Conservation (phyloP, 2,888 invertebrate species). For the Nineta flava region DNA sequence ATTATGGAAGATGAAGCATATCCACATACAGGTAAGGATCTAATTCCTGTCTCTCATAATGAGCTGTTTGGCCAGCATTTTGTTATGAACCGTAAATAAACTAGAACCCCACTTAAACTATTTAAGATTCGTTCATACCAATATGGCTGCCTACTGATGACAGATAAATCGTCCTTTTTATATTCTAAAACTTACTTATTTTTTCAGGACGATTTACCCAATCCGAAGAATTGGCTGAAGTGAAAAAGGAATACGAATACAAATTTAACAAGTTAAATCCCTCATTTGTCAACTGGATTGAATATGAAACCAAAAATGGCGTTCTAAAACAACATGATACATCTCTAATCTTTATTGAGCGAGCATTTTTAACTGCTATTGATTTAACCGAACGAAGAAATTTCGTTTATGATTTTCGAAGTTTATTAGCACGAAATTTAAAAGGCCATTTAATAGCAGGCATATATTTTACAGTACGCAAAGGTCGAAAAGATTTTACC, state of each 20-base stretch:
- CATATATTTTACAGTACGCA: conserved; percentile 64
- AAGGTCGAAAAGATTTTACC: conserved; percentile 45
- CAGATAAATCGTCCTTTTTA: not conserved
- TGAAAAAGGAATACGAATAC: conserved; percentile 74
- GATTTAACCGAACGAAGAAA: conserved; percentile 81
- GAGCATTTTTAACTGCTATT: conserved; percentile 64
- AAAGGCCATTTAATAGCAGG: conserved; percentile 74
- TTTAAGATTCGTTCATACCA: no score
- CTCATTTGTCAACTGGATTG: conserved; percentile 75
- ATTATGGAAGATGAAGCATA: conserved; percentile 73
- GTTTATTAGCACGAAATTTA: conserved; percentile 64
- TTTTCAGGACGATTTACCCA: conserved; percentile 65
- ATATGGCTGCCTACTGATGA: no score
- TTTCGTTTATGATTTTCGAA: conserved; percentile 69
- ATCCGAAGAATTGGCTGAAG: conserved; percentile 50
- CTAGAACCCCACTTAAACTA: no score
- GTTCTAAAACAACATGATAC: conserved; percentile 32
- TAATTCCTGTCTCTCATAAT: no score
- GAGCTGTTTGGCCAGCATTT: no score
- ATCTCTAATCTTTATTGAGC: conserved; percentile 63
- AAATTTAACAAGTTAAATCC: conserved; percentile 47
- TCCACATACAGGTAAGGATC: conserved; percentile 61
- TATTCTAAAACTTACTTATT: not conserved
- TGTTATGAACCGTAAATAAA: no score
- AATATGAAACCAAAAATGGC: conserved; percentile 52